Conservation (phyloP, 2,113 vertebrate species). For the Narcine bancroftii region DNA sequence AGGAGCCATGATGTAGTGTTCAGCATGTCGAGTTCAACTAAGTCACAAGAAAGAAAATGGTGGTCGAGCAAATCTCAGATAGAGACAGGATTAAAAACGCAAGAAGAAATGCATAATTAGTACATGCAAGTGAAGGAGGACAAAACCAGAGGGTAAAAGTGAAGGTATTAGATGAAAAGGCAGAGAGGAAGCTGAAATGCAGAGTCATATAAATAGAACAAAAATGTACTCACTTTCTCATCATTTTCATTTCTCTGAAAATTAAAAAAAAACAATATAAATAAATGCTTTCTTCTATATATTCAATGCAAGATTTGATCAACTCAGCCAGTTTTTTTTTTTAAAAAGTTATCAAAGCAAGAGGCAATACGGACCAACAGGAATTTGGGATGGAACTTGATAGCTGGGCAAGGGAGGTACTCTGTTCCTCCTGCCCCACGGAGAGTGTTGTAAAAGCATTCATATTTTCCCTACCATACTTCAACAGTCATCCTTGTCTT, state of each 20-base stretch:
- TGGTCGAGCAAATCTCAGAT: neutral
- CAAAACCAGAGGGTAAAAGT: neutral
- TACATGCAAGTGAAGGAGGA: neutral
- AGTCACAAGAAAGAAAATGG: neutral
- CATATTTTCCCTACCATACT: neutral
- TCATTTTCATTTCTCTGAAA: constrained; percentile 37
- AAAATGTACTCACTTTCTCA: constrained; percentile 9
- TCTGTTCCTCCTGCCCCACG: neutral
- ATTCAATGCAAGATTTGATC: neutral
- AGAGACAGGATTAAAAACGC: neutral
- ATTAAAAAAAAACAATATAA: constrained; percentile 4
- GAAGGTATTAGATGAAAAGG: neutral
- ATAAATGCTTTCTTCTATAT: neutral
- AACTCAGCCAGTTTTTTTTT: neutral
- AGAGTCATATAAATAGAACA: neutral
- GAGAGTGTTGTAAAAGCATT: neutral
- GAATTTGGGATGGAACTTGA: neutral
- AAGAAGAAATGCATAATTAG: neutral
- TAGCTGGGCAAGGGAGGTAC: neutral
- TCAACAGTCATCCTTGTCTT: no score
- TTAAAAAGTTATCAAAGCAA: neutral
- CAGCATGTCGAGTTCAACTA: neutral
- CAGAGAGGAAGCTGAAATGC: neutral
- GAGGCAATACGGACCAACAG: neutral
- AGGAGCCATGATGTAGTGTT: neutral